Evolutionary conservation across 2,797 vertebrate genomes (phyloP).

Genomic region (Cebuella pygmaea): DNA sequence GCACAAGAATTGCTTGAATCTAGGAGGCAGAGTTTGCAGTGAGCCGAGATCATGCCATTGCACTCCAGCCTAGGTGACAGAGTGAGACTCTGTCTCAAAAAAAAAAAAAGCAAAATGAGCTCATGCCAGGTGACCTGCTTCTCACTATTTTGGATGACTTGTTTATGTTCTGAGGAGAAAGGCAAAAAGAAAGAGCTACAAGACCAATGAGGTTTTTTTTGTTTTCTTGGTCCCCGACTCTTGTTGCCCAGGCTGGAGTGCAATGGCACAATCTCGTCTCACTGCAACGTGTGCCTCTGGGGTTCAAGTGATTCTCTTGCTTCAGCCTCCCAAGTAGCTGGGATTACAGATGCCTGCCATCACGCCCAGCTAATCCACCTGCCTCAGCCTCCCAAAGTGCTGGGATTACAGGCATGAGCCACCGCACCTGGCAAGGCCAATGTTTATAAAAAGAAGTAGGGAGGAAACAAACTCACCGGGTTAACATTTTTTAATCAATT

Average conservation of each 20-base stretch:
- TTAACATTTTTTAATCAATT: neutral
- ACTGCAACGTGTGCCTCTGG: neutral
- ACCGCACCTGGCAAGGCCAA: neutral
- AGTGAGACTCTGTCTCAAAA: neutral
- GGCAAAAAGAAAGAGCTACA: neutral
- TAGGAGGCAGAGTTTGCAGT: neutral
- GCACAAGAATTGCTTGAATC: neutral
- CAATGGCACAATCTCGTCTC: neutral
- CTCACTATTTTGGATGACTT: neutral
- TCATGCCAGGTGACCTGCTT: neutral
- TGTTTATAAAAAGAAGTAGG: neutral
- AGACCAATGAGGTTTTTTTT: neutral
- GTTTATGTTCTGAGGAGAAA: neutral
- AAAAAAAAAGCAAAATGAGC: too few relatives aligned
- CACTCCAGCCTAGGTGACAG: neutral
- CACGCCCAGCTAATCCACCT: neutral
- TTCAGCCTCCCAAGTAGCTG: neutral
- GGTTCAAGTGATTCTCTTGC: neutral
- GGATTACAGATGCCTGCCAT: neutral
- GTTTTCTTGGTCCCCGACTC: neutral
- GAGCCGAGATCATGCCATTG: neutral
- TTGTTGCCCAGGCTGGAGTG: neutral
- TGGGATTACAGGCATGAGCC: neutral
- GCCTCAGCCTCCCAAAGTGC: neutral
- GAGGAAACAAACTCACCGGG: neutral